Base-by-base conservation (phyloP, 2,888 invertebrate species). In the Oscheius sp. region DNA sequence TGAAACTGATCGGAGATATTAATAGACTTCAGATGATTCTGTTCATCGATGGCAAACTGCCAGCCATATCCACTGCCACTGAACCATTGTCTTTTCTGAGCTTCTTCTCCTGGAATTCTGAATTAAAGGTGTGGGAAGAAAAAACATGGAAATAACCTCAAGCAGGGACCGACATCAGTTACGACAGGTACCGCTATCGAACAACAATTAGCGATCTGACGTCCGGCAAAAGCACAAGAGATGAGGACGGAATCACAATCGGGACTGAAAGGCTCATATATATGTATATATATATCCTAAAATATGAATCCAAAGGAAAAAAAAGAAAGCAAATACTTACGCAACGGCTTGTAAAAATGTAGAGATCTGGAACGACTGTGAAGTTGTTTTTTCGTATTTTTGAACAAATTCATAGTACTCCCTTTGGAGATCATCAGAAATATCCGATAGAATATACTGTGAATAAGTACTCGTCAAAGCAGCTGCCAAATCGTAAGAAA, bases 21-120 rank as follows among this genome's bases (percentile, higher is more conserved):
- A 65, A 44, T 45, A 20, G 41, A 28, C 24, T 65, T 65, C 30
- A 26, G 22, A 33, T 71, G 26, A 50, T 51, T 50, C 33, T 68
- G 66, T 0, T 68, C 74, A 56, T 77, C 71, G 9, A 80, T 8
- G 1, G 72, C 67, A 47, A 80, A 56, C 54, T 80, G 73, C 71
- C 71, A 80, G 2, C 80, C 80, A 50, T 70, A 73, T 6, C 67
- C 68, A 44, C 71, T 69, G 14, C 80, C 80, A 33, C 76, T 63
- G 30, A 70, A 78, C 69, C 67, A 74, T 32, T 80, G 80, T 28
- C 69, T 56, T 30, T 68, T 47, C 14, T 68, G 57, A 0, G 32
- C 45, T n/a, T 62, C 56, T 5, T 33, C 24, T 45, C 72, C 73
- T 12, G 77, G 49, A 8, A 80, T 61, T 59, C 73, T 74, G 30